Conservation (phyloP, 2,113 vertebrate species). For the Anas platyrhynchos region DNA sequence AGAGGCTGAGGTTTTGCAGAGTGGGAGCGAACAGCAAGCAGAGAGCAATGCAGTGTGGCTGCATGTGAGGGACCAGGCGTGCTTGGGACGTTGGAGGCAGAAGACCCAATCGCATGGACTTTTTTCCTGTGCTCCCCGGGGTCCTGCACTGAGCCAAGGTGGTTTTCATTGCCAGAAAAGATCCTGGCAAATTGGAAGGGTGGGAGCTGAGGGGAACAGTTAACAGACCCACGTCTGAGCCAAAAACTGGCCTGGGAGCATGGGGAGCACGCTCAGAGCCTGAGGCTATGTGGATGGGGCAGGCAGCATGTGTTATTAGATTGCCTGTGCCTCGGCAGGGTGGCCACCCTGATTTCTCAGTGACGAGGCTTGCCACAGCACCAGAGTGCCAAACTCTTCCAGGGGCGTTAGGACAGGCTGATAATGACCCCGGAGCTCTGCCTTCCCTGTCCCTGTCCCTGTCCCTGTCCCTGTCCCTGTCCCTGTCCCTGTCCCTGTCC, state of each 20-base stretch:
- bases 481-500: neutral
- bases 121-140: neutral
- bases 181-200: slow-evolving; percentile 34
- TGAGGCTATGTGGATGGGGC: slow-evolving; percentile 21
- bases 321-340: slow-evolving; percentile 16
- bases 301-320: slow-evolving; percentile 5
- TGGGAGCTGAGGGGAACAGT: neutral
- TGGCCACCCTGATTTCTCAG: neutral
- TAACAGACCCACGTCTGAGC: slow-evolving; percentile 43
- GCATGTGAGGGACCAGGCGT: accelerated
- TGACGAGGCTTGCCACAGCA: neutral
- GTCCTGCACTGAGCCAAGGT: neutral
- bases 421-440: neutral
- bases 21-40: neutral
- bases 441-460: neutral
- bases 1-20: slow-evolving; percentile 19
- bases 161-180: slow-evolving; percentile 30
- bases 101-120: neutral
- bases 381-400: neutral
- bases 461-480: neutral
- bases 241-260: neutral
- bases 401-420: slow-evolving; percentile 8
- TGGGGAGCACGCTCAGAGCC: neutral
- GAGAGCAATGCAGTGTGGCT: neutral
- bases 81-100: neutral